Percentiles rank a stretch among this genome's conserved stretches.
These are phyloP conservation scores for Embidobia sp. DNA, from an alignment of 2,888 invertebrate species.

Conservation along the genomic window DNA sequence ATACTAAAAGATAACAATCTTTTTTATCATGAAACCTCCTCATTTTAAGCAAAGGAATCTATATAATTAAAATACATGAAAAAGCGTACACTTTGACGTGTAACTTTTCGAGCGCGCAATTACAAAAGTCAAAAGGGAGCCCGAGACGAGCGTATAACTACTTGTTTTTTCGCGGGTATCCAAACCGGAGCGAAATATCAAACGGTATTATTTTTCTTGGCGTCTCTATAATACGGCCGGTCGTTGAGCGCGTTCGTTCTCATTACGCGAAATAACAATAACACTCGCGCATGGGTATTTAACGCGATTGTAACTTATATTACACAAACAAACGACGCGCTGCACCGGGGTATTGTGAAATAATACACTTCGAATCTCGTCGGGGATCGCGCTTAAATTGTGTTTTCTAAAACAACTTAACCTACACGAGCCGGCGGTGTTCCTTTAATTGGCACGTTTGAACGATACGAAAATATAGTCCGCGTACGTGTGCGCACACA, in stretches of 20 bases:
- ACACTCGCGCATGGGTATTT: constrained; percentile 4
- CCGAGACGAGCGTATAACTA: too few species aligned
- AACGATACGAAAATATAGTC: background rate
- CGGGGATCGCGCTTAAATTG: constrained; percentile 11
- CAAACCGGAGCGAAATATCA: too few species aligned
- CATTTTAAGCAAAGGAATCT: too few species aligned
- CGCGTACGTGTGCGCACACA: too few species aligned
- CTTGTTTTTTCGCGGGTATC: too few species aligned
- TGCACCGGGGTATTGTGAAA: constrained; percentile 17
- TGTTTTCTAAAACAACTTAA: constrained; percentile 41
- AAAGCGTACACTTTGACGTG: too few species aligned
- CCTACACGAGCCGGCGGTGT: background rate
- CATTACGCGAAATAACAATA: constrained; percentile 41
- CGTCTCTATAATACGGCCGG: too few species aligned
- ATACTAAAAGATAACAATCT: constrained; percentile 42
- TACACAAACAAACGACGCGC: constrained; percentile 9
- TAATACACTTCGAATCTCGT: constrained; percentile 14
- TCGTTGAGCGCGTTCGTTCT: background rate
- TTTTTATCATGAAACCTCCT: too few species aligned
- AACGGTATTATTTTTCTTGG: background rate
- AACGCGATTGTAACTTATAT: constrained; percentile 25
- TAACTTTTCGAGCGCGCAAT: too few species aligned
- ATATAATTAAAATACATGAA: too few species aligned
- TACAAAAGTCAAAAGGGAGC: too few species aligned
- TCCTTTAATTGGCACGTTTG: constrained; percentile 3